Evolutionary conservation across 1,140 invertebrate species (phyloP).

Genomic region (Pteromalus puparum): DNA sequence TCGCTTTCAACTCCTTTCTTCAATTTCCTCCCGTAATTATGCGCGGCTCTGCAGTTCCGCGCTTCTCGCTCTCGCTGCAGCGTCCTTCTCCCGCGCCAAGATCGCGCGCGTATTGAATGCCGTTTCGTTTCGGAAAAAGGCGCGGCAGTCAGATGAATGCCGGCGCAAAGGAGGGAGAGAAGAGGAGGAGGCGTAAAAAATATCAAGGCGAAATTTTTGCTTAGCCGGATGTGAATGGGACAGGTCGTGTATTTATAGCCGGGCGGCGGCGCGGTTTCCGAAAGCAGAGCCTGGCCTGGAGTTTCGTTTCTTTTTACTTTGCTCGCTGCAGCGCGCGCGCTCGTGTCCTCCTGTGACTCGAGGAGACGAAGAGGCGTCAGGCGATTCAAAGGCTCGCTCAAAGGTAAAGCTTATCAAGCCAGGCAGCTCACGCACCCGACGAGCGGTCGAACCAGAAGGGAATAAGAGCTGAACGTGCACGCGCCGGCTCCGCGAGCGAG

Average conservation of each 20-base stretch:
- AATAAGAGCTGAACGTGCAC: too few species aligned
- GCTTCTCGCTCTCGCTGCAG: too few species aligned
- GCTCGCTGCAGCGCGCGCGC: not conserved
- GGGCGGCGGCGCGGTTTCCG: not conserved
- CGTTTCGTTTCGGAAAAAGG: too few species aligned
- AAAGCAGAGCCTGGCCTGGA: not conserved
- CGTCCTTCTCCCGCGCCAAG: too few species aligned
- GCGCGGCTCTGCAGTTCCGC: too few species aligned
- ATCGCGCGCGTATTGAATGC: too few species aligned
- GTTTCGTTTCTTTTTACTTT: too few species aligned
- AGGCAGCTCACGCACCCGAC: slow-evolving; percentile 2
- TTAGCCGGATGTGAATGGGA: slow-evolving; percentile 3
- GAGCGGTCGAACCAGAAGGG: too few species aligned
- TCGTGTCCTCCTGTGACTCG: too few species aligned
- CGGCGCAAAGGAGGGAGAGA: not conserved
- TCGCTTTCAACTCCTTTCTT: not conserved
- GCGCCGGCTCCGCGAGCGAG: too few species aligned
- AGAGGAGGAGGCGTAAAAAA: not conserved
- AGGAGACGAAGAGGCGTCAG: too few species aligned
- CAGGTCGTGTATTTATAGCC: not conserved
- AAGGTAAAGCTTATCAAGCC: not conserved
- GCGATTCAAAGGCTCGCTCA: too few species aligned
- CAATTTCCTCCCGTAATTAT: not conserved
- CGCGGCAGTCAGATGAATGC: not conserved
- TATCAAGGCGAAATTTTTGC: slow-evolving; percentile 4